Conservation (phyloP, 1,140 invertebrate species). For the Anastrepha ludens region DNA sequence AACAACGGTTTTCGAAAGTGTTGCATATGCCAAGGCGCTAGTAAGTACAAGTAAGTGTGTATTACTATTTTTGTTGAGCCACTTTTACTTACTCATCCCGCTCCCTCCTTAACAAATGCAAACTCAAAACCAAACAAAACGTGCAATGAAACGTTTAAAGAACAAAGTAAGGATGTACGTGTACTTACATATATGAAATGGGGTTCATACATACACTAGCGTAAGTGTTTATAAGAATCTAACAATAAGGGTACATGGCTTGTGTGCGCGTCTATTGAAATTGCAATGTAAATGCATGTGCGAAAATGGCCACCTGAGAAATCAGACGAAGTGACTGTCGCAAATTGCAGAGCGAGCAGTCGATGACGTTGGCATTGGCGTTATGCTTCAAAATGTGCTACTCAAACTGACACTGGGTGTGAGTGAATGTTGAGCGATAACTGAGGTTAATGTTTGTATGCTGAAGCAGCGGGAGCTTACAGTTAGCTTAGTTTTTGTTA, state of each 20-base stretch:
- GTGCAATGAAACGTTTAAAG: background rate
- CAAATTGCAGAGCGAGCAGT: background rate
- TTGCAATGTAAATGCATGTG: constrained; percentile 57
- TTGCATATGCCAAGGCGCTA: constrained; percentile 19
- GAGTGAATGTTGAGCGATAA: background rate
- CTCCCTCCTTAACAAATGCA: background rate
- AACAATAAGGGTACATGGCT: background rate
- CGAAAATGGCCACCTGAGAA: constrained; percentile 58
- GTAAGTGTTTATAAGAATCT: background rate
- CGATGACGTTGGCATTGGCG: background rate
- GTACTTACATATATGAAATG: background rate
- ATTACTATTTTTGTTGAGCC: background rate
- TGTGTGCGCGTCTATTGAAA: constrained; percentile 31
- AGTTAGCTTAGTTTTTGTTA: background rate
- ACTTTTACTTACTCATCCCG: no score
- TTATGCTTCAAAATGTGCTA: background rate
- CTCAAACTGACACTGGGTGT: background rate
- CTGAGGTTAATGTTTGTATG: background rate
- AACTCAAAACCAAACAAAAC: background rate
- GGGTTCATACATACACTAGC: background rate
- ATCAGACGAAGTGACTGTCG: constrained; percentile 53
- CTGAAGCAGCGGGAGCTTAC: background rate
- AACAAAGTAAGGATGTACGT: background rate
- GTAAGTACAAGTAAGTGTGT: no score
- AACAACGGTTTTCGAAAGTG: background rate